phyloP scores from a whole-genome alignment of 1,140 invertebrate genomes.

The Halesus radiatus region DNA sequence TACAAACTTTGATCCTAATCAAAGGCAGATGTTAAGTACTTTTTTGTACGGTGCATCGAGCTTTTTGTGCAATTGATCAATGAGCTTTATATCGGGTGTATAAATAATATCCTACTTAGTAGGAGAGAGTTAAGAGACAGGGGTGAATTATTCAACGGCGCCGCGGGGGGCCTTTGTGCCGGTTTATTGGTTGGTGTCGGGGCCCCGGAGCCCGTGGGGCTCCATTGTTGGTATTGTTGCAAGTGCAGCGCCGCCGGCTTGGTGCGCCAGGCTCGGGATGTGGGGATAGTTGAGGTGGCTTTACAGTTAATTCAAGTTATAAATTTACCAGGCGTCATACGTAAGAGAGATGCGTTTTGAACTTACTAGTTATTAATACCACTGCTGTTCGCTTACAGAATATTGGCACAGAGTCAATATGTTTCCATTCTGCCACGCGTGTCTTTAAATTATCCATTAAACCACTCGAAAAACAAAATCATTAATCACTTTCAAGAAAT shows the following conservation, averaged over 20 bases:
- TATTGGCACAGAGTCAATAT: too few species aligned
- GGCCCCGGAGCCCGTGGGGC: background rate
- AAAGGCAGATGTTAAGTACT: too few species aligned
- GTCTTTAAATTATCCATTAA: too few species aligned
- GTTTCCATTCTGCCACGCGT: too few species aligned
- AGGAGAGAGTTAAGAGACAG: conserved; percentile 1
- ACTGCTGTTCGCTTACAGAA: too few species aligned
- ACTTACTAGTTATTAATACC: too few species aligned
- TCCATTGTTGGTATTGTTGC: conserved; percentile 12
- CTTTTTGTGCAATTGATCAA: background rate
- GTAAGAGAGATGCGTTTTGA: too few species aligned
- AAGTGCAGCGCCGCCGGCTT: conserved; percentile 26
- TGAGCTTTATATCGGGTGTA: conserved; percentile 32
- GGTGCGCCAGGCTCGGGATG: background rate
- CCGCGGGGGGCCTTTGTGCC: conserved; percentile 53
- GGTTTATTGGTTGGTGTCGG: conserved; percentile 53
- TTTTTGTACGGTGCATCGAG: too few species aligned
- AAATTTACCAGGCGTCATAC: too few species aligned
- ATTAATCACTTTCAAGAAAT: too few species aligned
- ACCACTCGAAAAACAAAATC: too few species aligned
- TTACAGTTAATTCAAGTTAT: conserved; percentile 6
- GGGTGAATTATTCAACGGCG: conserved; percentile 46
- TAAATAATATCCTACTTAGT: conserved; percentile 51
- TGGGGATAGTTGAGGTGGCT: conserved; percentile 18
- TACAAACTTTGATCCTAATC: background rate